Evolutionary conservation across 23 tunicate species (phyloP).

Genomic region (Styela clava): DNA sequence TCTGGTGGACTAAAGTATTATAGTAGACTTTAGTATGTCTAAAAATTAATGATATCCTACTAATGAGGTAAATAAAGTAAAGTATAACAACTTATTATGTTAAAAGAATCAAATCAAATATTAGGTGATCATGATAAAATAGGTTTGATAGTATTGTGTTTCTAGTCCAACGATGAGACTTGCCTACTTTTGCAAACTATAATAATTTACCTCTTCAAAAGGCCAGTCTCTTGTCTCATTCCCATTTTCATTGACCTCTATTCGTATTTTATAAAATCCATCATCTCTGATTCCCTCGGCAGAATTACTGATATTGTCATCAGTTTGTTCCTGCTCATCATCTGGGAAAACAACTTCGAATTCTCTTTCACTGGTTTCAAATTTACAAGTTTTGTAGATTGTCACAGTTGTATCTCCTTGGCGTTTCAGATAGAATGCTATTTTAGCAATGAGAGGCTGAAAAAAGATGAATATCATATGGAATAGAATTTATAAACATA

Average conservation of each 20-base stretch:
- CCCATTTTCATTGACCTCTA: slow-evolving; percentile 28
- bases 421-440: not conserved
- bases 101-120: too few relatives aligned
- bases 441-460: slow-evolving; percentile 22
- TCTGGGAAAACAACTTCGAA: slow-evolving; percentile 16
- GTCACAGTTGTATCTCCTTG: not conserved
- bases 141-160: too few relatives aligned
- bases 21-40: too few relatives aligned
- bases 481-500: too few relatives aligned
- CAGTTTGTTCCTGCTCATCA: not conserved
- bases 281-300: slow-evolving; percentile 3
- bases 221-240: slow-evolving; percentile 55
- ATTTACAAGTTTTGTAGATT: slow-evolving; percentile 11
- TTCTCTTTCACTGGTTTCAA: slow-evolving; percentile 9
- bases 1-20: too few relatives aligned
- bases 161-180: too few relatives aligned
- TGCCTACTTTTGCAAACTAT: too few relatives aligned
- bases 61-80: too few relatives aligned
- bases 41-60: too few relatives aligned
- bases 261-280: slow-evolving; percentile 44
- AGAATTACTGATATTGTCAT: not conserved
- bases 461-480: too few relatives aligned
- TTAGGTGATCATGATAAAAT: too few relatives aligned
- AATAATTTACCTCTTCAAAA: slow-evolving; percentile 44
- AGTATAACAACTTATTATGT: too few relatives aligned